phyloP scores from a whole-genome alignment of 2,888 invertebrate species.

The Nomada flava region DNA sequence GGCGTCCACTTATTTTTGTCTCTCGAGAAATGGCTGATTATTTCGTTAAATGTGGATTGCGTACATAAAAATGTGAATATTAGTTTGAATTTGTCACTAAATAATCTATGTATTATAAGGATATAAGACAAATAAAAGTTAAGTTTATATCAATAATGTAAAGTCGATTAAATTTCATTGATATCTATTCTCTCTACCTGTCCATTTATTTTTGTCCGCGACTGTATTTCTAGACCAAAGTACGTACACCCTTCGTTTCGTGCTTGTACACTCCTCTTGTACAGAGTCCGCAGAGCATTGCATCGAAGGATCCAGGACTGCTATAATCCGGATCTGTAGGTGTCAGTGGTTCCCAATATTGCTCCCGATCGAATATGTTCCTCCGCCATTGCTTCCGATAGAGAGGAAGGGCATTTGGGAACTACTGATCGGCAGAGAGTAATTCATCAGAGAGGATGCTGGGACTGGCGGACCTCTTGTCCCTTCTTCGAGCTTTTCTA shows the following conservation, averaged over 20 bases:
- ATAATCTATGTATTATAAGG: too few relatives aligned
- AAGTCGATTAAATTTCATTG: too few relatives aligned
- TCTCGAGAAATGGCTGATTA: too few relatives aligned
- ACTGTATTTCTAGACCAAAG: neutral
- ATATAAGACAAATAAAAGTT: too few relatives aligned
- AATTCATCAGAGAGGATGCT: constrained; percentile 80
- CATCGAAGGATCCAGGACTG: constrained; percentile 33
- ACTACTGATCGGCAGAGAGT: constrained; percentile 74
- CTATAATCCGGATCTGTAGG: constrained; percentile 53
- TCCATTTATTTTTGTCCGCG: too few relatives aligned
- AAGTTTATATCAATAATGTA: too few relatives aligned
- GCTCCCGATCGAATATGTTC: neutral
- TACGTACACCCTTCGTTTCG: neutral
- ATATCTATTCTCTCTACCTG: too few relatives aligned
- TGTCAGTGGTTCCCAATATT: constrained; percentile 55
- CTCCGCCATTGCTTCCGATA: neutral
- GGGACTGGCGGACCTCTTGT: constrained; percentile 77
- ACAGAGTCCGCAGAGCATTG: constrained; percentile 8
- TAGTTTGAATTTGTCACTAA: too few relatives aligned
- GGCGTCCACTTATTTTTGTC: too few relatives aligned
- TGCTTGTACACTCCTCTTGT: constrained; percentile 3
- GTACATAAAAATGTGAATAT: too few relatives aligned
- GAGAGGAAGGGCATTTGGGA: constrained; percentile 72
- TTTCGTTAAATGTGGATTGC: too few relatives aligned
- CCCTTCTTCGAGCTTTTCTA: constrained; percentile 65